Conservation (phyloP, 2,113 vertebrate species). For the Engraulis encrasicolus region DNA sequence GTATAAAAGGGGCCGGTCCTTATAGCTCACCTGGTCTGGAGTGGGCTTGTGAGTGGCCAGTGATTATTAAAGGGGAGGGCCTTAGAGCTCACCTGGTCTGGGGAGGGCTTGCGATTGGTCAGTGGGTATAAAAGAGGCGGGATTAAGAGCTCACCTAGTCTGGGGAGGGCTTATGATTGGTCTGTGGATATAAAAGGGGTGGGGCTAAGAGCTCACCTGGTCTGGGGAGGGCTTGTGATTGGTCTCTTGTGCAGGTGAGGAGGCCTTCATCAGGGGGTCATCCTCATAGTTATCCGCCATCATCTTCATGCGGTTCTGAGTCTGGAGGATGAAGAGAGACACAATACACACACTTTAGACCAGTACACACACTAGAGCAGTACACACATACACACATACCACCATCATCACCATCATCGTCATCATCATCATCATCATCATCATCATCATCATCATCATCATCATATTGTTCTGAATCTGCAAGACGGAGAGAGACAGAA, state of each 20-base stretch:
- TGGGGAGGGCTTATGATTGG: conserved; percentile 95
- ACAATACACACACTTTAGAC: conserved; percentile 17
- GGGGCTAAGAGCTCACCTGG: conserved; percentile 79
- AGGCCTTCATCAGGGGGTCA: conserved; percentile 87
- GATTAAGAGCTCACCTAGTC: conserved; percentile 84
- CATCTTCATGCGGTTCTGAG: conserved; percentile 97
- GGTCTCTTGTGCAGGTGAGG: conserved; percentile 83
- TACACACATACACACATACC: conserved; percentile 18
- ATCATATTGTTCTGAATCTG: conserved; percentile 99
- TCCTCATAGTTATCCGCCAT: conserved; percentile 98
- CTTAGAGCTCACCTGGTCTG: background rate
- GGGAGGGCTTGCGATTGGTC: conserved; percentile 86
- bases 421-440: no score
- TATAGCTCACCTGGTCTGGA: background rate
- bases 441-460: conserved; percentile 97
- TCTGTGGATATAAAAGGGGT: conserved; percentile 63
- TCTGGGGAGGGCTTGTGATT: conserved; percentile 98
- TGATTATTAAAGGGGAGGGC: background rate
- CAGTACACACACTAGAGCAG: no score
- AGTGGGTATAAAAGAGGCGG: conserved; percentile 54
- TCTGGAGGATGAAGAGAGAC: conserved; percentile 71
- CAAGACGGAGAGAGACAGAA: background rate
- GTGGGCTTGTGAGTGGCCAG: background rate
- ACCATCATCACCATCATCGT: no score
- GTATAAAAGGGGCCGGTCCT: no score